These are phyloP conservation scores for Percopsis transmontana DNA, from an alignment of 2,113 vertebrate genomes.

Conservation along the genomic window DNA sequence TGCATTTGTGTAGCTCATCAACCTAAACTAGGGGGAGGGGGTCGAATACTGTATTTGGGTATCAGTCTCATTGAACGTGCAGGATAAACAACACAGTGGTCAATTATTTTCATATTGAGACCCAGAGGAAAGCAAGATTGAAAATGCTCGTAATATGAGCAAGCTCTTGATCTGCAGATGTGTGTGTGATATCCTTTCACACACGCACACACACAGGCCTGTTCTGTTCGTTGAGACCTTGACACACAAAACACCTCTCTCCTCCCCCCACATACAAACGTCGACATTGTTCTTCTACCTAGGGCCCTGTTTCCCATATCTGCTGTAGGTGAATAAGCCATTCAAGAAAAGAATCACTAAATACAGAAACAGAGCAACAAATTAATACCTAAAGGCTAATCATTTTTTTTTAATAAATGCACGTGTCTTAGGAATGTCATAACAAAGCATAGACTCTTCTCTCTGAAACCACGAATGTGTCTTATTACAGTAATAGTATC, in stretches of 20 bases:
- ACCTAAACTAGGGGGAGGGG: no score
- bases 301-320: background rate
- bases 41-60: no score
- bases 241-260: constrained; percentile 18
- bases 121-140: background rate
- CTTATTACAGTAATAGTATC: constrained; percentile 31
- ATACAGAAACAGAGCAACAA: background rate
- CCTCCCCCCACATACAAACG: constrained; percentile 2
- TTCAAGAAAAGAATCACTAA: background rate
- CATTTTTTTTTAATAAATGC: background rate
- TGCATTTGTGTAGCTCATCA: no score
- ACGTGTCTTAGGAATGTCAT: background rate
- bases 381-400: no score
- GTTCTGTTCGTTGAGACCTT: constrained; percentile 18
- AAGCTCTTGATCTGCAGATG: background rate
- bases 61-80: no score
- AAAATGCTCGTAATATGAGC: constrained; percentile 5
- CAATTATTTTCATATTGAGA: background rate
- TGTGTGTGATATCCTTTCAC: background rate
- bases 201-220: constrained; percentile 6
- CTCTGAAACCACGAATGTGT: background rate
- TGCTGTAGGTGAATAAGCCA: background rate
- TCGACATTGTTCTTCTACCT: background rate
- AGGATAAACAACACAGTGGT: no score
- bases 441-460: no score